Conservation (phyloP, 2,113 vertebrate genomes). For the Prionailurus bengalensis region DNA sequence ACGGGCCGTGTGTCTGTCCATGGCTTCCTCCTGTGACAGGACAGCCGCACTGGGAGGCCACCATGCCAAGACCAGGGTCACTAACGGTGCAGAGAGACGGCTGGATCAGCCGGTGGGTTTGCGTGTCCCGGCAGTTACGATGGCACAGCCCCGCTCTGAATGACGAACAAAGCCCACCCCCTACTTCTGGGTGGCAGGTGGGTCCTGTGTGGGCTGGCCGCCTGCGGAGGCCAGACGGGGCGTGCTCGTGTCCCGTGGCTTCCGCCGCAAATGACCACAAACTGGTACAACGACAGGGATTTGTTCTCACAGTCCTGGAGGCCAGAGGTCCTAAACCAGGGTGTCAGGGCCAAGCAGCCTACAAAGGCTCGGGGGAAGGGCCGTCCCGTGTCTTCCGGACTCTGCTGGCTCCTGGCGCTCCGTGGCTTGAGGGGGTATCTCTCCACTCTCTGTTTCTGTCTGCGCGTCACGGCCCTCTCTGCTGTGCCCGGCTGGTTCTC, state of each 20-base stretch:
- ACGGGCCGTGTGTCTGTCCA: too few relatives aligned
- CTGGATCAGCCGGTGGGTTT: neutral
- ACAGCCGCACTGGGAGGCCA: accelerated
- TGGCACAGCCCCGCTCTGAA: neutral
- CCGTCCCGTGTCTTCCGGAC: neutral
- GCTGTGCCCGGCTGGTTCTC: neutral
- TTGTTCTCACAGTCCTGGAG: neutral
- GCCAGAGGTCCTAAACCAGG: neutral
- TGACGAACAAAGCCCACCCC: neutral
- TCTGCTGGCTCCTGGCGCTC: neutral
- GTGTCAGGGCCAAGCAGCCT: neutral
- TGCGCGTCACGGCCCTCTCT: accelerated
- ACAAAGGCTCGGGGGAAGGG: neutral
- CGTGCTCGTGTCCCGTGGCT: neutral
- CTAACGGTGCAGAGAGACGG: accelerated
- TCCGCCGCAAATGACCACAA: neutral
- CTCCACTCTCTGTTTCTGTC: neutral
- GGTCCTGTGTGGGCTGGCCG: accelerated
- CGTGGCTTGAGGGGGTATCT: accelerated
- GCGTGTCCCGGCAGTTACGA: accelerated
- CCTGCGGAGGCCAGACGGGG: neutral
- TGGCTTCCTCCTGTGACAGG: neutral
- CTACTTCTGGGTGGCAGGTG: neutral
- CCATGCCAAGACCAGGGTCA: accelerated
- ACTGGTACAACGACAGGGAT: neutral